These are phyloP conservation scores for Hydraecia micacea DNA, from an alignment of 2,888 invertebrate species.

Conservation along the genomic window DNA sequence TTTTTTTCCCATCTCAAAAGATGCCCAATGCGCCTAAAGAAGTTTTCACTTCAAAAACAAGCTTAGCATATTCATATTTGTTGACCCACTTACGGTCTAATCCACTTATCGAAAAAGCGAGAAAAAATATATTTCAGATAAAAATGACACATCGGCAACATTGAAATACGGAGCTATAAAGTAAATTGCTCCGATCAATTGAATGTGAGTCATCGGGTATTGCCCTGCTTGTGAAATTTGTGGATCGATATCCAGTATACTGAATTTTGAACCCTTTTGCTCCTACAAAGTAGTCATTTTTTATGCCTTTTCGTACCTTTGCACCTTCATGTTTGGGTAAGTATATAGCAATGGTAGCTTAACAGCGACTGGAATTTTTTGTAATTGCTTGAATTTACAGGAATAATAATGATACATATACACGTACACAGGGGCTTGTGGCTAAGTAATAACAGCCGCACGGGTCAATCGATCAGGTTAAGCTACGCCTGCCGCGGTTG, in stretches of 20 bases:
- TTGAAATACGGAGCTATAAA: constrained; percentile 41
- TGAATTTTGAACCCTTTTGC: neutral
- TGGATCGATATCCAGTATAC: neutral
- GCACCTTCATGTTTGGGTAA: neutral
- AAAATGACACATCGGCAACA: constrained; percentile 21
- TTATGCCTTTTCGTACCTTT: neutral
- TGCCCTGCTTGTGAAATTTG: constrained; percentile 8
- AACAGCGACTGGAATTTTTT: neutral
- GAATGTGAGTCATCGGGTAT: constrained; percentile 7
- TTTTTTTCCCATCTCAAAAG: no score
- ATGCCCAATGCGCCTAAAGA: no score
- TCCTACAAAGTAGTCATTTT: neutral
- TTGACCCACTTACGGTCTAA: constrained; percentile 12
- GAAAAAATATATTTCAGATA: constrained; percentile 26
- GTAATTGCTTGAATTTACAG: neutral
- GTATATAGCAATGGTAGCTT: neutral
- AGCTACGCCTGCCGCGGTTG: no score
- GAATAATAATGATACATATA: neutral
- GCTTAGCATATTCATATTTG: constrained; percentile 15
- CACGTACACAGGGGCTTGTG: no score
- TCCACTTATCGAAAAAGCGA: constrained; percentile 24
- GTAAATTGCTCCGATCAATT: constrained; percentile 30
- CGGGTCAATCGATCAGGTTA: no score
- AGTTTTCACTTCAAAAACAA: neutral
- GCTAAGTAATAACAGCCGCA: no score